Base-by-base conservation (phyloP, 2,888 invertebrate species). In the Eupithecia inturbata region DNA sequence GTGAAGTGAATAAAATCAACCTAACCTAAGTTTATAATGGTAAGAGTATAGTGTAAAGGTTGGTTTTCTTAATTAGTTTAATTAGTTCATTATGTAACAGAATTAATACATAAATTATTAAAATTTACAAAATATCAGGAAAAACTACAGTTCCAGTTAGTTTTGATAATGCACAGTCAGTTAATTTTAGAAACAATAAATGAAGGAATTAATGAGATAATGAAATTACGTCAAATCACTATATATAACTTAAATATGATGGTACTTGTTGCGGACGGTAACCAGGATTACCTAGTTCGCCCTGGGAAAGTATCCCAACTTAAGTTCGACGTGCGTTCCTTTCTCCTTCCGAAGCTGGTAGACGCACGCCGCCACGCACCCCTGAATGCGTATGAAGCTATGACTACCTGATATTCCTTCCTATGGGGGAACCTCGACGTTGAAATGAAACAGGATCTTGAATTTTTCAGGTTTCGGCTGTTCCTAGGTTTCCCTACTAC, bases 1-100 rank as follows among this genome's bases (percentile, higher is more conserved):
- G 63, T 10, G 33, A 64, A 64, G 63, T 64, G 57, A 26, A 57
- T 57, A 57, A 26, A 57, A 53, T 53, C 53, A 53, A 57, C 26
- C 22, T 53, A n/a, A 53, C 45, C n/a, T 22, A n/a, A n/a, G 53
- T 53, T 3, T 14, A 9, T 53, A 12, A 53, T 4, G 12, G 12
- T 49, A 53, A 53, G 12, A 53, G 53, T 22, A 53, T 1, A 9
- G 22, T 4, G 53, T 22, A 53, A 0, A 9, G 22, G 4, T 53
- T 53, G 53, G 26, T 53, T 22, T 12, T 26, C 53, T 9, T 0
- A 26, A 22, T 53, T 12, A 10, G 22, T 49, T 49, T 9, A n/a
- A 2, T 49, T 49, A 49, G n/a, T n/a, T n/a, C n/a, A 3, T 0
- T 49, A n/a, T n/a, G n/a, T 49, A 45, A n/a, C 49, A 49, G 49